These are phyloP conservation scores for Callopanchax toddi DNA, from an alignment of 2,113 vertebrate genomes.

Conservation along the genomic window DNA sequence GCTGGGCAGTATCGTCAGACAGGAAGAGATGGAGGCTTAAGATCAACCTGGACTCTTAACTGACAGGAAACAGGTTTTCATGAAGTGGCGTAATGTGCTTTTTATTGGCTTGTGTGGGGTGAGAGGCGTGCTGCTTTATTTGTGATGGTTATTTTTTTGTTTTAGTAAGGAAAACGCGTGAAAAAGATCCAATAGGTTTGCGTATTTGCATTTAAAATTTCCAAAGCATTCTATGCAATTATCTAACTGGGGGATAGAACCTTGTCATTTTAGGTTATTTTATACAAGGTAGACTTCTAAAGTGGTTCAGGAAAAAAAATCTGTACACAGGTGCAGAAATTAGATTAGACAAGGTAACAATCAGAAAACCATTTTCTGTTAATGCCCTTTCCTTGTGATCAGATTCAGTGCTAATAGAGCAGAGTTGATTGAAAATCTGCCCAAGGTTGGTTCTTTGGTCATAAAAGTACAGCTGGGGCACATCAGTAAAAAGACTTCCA, in stretches of 20 bases:
- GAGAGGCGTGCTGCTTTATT: conserved; percentile 22
- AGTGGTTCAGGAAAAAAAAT: not conserved
- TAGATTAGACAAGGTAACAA: conserved; percentile 5
- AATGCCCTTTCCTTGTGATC: conserved; percentile 37
- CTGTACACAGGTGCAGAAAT: conserved; percentile 14
- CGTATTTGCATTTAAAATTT: conserved; percentile 4
- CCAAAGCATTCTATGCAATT: not conserved
- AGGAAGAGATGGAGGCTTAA: conserved; percentile 70
- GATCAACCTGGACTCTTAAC: conserved; percentile 64
- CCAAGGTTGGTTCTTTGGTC: conserved; percentile 58
- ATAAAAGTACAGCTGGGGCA: conserved; percentile 47
- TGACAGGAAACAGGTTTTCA: conserved; percentile 69
- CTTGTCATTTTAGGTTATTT: conserved; percentile 3
- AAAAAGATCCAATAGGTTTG: not conserved
- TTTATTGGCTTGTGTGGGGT: conserved; percentile 54
- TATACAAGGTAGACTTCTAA: not conserved
- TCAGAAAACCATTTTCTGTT: conserved; percentile 29
- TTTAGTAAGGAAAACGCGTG: not conserved
- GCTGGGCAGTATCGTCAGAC: conserved; percentile 53
- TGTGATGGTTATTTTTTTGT: not conserved
- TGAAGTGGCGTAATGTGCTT: conserved; percentile 69
- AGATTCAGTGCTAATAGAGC: conserved; percentile 17
- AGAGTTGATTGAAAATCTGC: conserved; percentile 50
- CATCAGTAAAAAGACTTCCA: conserved; percentile 50
- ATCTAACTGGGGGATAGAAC: not conserved